These are phyloP conservation scores for Riparia riparia DNA, from an alignment of 2,113 vertebrate genomes.

Conservation along the genomic window DNA sequence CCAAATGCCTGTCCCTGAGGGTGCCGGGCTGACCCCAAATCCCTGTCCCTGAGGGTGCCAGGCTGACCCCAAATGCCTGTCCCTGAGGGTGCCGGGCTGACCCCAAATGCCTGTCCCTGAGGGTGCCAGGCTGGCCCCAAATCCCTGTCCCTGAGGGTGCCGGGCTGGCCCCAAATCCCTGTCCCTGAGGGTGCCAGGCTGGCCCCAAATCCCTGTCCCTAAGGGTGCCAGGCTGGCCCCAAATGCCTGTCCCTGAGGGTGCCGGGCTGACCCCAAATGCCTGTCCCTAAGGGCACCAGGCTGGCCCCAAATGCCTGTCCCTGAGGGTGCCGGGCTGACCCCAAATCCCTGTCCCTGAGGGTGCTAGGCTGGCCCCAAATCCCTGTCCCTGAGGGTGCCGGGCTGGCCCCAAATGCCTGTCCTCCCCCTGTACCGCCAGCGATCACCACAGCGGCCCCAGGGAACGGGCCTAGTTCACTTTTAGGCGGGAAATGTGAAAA, in stretches of 20 bases:
- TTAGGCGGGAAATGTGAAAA: background rate
- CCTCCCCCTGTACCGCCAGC: background rate
- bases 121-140: background rate
- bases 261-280: background rate
- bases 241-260: background rate
- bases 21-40: no score
- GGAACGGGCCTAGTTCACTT: rapidly evolving
- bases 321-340: no score
- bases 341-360: no score
- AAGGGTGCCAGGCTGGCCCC: no score
- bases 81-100: background rate
- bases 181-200: background rate
- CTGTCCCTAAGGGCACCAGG: rapidly evolving
- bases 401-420: background rate
- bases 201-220: background rate
- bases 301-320: no score
- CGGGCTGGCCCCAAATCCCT: background rate
- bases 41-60: background rate
- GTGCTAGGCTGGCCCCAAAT: background rate
- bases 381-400: rapidly evolving
- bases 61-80: background rate
- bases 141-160: no score
- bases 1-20: background rate
- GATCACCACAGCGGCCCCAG: background rate
- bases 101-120: background rate